A percentile compares a stretch with the other conserved stretches of the same genome.
These are phyloP conservation scores for Drosophila prolongata DNA, from an alignment of 2,888 invertebrate species.

Conservation along the genomic window DNA sequence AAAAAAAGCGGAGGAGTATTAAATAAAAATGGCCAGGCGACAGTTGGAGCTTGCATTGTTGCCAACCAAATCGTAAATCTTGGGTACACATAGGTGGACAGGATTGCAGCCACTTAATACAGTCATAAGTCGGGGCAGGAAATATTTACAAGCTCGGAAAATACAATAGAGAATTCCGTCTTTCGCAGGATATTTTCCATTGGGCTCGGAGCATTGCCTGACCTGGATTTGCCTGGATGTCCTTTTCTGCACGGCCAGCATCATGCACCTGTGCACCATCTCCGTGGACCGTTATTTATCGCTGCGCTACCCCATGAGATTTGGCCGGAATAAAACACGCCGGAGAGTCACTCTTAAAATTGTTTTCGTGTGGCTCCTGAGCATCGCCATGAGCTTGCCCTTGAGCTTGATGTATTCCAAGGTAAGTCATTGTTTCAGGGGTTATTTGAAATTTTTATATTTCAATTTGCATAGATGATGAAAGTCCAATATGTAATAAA, in stretches of 20 bases:
- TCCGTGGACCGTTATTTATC: conserved; percentile 97
- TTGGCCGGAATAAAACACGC: conserved; percentile 94
- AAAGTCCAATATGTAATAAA: too few relatives aligned
- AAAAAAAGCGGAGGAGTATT: conserved; percentile 31
- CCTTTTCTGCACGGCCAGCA: conserved; percentile 97
- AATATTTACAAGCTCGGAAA: conserved; percentile 40
- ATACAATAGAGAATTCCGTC: background rate
- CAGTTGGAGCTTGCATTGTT: conserved; percentile 51
- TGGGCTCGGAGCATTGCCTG: conserved; percentile 93
- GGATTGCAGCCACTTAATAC: conserved; percentile 57
- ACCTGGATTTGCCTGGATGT: conserved; percentile 98
- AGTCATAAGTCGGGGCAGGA: conserved; percentile 33
- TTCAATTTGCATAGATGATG: too few relatives aligned
- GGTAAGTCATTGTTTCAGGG: conserved; percentile 85
- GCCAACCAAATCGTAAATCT: conserved; percentile 29
- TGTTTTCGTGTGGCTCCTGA: conserved; percentile 96
- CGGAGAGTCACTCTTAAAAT: conserved; percentile 95
- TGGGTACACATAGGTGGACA: conserved; percentile 49
- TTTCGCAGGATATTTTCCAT: conserved; percentile 91
- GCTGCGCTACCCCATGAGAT: conserved; percentile 96
- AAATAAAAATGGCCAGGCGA: conserved; percentile 57
- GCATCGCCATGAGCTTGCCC: conserved; percentile 96
- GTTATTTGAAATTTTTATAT: background rate
- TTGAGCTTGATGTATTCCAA: conserved; percentile 95
- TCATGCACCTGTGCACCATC: conserved; percentile 98